Conservation (phyloP, 2,888 invertebrate species). For the Octonoba sinensis region DNA sequence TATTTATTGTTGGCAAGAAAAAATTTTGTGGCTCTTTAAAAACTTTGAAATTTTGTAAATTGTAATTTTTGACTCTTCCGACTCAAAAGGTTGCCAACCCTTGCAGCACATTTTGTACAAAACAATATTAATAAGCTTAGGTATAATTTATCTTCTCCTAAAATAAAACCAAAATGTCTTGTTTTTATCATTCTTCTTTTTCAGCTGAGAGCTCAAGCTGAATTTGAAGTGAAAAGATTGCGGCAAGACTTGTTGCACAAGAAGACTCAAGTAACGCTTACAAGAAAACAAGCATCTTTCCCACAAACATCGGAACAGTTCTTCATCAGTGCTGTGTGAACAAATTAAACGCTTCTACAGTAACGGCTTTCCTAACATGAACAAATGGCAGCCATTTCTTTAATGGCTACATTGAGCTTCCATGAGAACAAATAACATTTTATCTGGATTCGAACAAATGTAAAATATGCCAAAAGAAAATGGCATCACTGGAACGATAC, state of each 20-base stretch:
- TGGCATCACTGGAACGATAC: no score
- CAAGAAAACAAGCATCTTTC: conserved; percentile 69
- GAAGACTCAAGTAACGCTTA: conserved; percentile 73
- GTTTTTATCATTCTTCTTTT: no score
- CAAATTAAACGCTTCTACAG: not conserved
- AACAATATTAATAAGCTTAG: no score
- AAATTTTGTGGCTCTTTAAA: no score
- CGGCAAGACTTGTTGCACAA: conserved; percentile 74
- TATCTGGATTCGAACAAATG: not conserved
- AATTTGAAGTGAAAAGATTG: conserved; percentile 73
- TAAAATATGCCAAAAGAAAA: no score
- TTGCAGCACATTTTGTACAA: no score
- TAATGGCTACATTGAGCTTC: conserved; percentile 15
- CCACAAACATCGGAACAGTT: conserved; percentile 39
- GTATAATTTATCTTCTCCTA: no score
- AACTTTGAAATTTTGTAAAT: no score
- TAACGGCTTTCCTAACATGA: not conserved
- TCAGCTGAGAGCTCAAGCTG: conserved; percentile 74
- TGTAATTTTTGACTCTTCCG: no score
- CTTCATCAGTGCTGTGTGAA: conserved; percentile 61
- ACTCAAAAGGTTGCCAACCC: no score
- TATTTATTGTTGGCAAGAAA: no score
- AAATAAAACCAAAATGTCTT: no score
- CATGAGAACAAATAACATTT: not conserved
- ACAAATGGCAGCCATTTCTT: conserved; percentile 1